A percentile compares a stretch with the other conserved stretches of the same genome.
phyloP scores from a whole-genome alignment of 2,113 vertebrate genomes.

The Canis aureus region DNA sequence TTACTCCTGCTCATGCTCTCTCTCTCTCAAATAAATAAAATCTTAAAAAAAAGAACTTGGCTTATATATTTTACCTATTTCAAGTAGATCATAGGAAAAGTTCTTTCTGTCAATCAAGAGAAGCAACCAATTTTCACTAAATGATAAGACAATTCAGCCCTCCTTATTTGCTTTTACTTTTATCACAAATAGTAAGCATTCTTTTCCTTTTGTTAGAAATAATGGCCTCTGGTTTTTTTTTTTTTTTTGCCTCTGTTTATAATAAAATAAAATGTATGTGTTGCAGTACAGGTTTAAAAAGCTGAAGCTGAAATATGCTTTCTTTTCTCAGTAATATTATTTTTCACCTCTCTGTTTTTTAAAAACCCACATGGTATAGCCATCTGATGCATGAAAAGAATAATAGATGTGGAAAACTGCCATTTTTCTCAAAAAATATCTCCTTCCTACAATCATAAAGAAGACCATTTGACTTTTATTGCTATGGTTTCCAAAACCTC shows the following conservation, averaged over 20 bases:
- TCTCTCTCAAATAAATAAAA: not conserved
- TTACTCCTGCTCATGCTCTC: not conserved
- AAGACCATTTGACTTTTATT: constrained; percentile 46
- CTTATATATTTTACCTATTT: constrained; percentile 70
- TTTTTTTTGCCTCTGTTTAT: constrained; percentile 28
- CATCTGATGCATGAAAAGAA: constrained; percentile 66
- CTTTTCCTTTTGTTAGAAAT: constrained; percentile 65
- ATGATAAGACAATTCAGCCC: constrained; percentile 56
- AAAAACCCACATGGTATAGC: constrained; percentile 22
- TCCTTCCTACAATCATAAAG: constrained; percentile 5
- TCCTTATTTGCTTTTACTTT: constrained; percentile 68
- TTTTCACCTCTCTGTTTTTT: constrained; percentile 49
- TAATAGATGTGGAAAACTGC: constrained; percentile 63
- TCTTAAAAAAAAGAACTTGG: not conserved
- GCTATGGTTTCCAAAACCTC: not conserved
- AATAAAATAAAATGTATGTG: constrained; percentile 70
- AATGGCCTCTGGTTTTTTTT: not conserved
- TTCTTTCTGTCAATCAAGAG: constrained; percentile 69
- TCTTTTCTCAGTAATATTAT: constrained; percentile 50
- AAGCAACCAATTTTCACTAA: constrained; percentile 57
- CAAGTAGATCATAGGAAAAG: constrained; percentile 40
- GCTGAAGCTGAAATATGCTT: constrained; percentile 48
- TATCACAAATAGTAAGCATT: constrained; percentile 70
- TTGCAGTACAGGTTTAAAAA: constrained; percentile 53
- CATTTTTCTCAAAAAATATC: constrained; percentile 59